Evolutionary conservation across 2,888 invertebrate species (phyloP), one percentile per base, ranked within the genome.

Genomic region (Watsonalla binaria): DNA sequence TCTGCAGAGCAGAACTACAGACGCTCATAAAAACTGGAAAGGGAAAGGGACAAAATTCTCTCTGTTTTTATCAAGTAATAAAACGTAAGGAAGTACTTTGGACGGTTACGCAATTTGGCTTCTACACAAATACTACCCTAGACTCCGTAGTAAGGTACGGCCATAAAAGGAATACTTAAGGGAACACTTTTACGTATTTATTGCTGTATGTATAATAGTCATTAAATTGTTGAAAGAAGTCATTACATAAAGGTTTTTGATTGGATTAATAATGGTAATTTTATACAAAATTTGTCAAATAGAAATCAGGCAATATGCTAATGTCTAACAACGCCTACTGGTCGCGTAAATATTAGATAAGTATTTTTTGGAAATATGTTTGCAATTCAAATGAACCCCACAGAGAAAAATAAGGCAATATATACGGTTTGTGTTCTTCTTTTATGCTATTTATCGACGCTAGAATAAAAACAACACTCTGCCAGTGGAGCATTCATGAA

Each of bases 11-110:
- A 54, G 59, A 60, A 62, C 61, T 64, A 68, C 59, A 63, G 59
- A 64, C 63, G 64, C 59, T 65, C 64, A 67, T 67, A 77, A 73
- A 75, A 68, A 59, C 63, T 64, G 58, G 63, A 63, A 70, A 72
- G 42, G 37, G 8, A 69, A 68, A 72, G 72, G 73, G 75, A 74
- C 74, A 61, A 62, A 62, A 68, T 73, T 65, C 65, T 69, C 68
- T 66, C 67, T 74, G 76, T 78, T 82, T 80, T 82, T 80, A 81
- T 77, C 77, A 78, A 80, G 78, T 76, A 80, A 75, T 82, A 80
- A 81, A 82, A 79, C 72, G 76, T 74, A 71, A 70, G 72, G 70
- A 72, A 67, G 69, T 66, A 62, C 65, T 75, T 62, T 57, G 62
- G 64, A 62, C 65, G 65, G 74, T 67, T 64, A 75, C 71, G 70